A percentile compares a stretch with the other conserved stretches of the same genome.
phyloP scores from a whole-genome alignment of 2,113 vertebrate genomes.

The Dasyornis broadbenti region DNA sequence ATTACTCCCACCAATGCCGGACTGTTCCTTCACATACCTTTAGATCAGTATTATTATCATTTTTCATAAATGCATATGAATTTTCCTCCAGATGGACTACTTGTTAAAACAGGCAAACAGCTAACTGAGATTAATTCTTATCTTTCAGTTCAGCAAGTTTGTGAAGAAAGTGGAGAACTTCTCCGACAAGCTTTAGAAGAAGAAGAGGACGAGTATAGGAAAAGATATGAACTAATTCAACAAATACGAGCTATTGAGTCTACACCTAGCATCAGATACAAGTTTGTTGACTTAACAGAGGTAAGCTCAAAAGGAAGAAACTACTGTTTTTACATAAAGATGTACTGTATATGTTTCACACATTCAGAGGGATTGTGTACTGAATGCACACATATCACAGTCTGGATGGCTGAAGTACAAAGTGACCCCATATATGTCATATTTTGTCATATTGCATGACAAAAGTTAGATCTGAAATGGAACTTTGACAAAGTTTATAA shows the following conservation, averaged over 20 bases:
- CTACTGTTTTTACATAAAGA: neutral
- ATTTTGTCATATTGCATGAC: neutral
- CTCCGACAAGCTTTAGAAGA: slow-evolving; percentile 75
- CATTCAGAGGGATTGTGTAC: neutral
- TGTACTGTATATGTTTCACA: neutral
- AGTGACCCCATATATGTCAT: neutral
- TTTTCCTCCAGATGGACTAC: slow-evolving; percentile 25
- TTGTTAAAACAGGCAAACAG: neutral
- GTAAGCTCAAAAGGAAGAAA: slow-evolving; percentile 65
- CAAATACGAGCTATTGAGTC: slow-evolving; percentile 81
- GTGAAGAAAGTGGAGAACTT: slow-evolving; percentile 76
- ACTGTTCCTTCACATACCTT: slow-evolving; percentile 28
- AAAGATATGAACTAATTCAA: slow-evolving; percentile 74
- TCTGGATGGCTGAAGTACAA: neutral
- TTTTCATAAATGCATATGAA: neutral
- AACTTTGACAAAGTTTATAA: neutral
- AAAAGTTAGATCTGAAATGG: neutral
- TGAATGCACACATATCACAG: neutral
- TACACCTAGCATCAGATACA: slow-evolving; percentile 62
- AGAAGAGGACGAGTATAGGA: slow-evolving; percentile 73
- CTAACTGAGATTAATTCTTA: neutral
- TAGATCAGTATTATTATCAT: neutral
- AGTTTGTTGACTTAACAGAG: slow-evolving; percentile 84
- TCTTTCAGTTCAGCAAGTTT: slow-evolving; percentile 82
- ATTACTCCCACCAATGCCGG: slow-evolving; percentile 26